Percentiles rank a stretch among this genome's conserved stretches.
Evolutionary conservation across 2,888 invertebrate species (phyloP).

Genomic region (Cheilosia pagana): DNA sequence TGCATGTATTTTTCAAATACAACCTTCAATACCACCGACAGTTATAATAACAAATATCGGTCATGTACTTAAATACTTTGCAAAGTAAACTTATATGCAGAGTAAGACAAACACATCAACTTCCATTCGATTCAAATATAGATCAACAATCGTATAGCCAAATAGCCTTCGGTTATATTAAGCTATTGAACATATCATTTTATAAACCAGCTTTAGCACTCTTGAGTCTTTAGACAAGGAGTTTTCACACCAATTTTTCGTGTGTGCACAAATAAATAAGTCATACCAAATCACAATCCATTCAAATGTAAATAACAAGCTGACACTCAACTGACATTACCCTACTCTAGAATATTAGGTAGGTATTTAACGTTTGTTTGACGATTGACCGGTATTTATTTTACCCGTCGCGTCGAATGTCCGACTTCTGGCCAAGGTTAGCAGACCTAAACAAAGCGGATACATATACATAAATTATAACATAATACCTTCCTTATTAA

Average conservation of each 20-base stretch:
- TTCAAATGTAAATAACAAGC: neutral
- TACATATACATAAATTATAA: conserved; percentile 12
- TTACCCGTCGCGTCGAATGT: conserved; percentile 7
- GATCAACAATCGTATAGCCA: too few species aligned
- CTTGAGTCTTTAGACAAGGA: conserved; percentile 9
- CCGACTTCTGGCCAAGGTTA: conserved; percentile 32
- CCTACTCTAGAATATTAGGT: conserved; percentile 23
- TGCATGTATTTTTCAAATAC: too few species aligned
- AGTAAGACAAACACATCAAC: too few species aligned
- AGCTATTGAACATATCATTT: too few species aligned
- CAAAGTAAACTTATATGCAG: too few species aligned
- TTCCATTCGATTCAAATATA: too few species aligned
- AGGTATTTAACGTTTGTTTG: conserved; percentile 11
- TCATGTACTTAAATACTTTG: too few species aligned
- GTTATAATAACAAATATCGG: too few species aligned
- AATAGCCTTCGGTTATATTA: too few species aligned
- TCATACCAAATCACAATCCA: neutral
- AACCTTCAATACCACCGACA: too few species aligned
- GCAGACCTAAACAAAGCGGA: conserved; percentile 5
- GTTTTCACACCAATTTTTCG: conserved; percentile 27
- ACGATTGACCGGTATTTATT: conserved; percentile 34
- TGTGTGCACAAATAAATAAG: too few species aligned
- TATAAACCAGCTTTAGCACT: too few species aligned
- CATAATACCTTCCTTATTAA: conserved; percentile 24
- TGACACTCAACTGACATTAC: conserved; percentile 26